These are phyloP conservation scores for Chunga burmeisteri DNA, from an alignment of 2,113 vertebrate genomes.

Conservation along the genomic window DNA sequence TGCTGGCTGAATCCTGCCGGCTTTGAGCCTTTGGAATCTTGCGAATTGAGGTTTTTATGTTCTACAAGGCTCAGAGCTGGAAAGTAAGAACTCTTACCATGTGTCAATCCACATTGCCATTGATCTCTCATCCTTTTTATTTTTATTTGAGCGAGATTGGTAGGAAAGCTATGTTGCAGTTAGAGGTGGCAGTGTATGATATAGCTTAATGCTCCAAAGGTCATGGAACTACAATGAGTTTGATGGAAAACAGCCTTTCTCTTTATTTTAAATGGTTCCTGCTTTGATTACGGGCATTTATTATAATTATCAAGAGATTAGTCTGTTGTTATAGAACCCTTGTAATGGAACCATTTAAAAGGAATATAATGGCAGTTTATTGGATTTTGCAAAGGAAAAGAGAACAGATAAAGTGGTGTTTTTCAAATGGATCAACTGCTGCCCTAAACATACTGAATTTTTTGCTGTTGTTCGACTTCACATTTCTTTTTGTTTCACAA, in stretches of 20 bases:
- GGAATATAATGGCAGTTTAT: slow-evolving; percentile 90
- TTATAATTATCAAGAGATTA: slow-evolving; percentile 91
- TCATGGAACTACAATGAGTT: slow-evolving; percentile 68
- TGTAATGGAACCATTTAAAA: slow-evolving; percentile 89
- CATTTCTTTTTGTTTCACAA: neutral
- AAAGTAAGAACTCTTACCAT: slow-evolving; percentile 53
- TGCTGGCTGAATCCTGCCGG: slow-evolving; percentile 38
- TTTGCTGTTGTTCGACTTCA: slow-evolving; percentile 59
- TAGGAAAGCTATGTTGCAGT: slow-evolving; percentile 50
- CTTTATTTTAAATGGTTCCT: slow-evolving; percentile 83
- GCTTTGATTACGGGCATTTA: slow-evolving; percentile 92
- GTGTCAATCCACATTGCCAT: slow-evolving; percentile 52
- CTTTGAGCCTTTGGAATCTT: slow-evolving; percentile 42
- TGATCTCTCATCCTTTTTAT: slow-evolving; percentile 51
- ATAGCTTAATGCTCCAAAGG: slow-evolving; percentile 65
- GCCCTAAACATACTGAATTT: slow-evolving; percentile 50
- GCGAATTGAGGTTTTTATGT: slow-evolving; percentile 58
- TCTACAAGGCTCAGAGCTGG: slow-evolving; percentile 46
- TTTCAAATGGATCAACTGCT: slow-evolving; percentile 67
- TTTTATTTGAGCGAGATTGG: slow-evolving; percentile 66
- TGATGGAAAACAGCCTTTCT: slow-evolving; percentile 88
- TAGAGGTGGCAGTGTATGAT: slow-evolving; percentile 47
- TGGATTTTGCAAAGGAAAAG: slow-evolving; percentile 82
- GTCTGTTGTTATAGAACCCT: slow-evolving; percentile 78
- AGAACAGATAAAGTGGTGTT: slow-evolving; percentile 71